These are phyloP conservation scores for Chloroceryle aenea DNA, from an alignment of 2,113 vertebrate species.

Conservation along the genomic window DNA sequence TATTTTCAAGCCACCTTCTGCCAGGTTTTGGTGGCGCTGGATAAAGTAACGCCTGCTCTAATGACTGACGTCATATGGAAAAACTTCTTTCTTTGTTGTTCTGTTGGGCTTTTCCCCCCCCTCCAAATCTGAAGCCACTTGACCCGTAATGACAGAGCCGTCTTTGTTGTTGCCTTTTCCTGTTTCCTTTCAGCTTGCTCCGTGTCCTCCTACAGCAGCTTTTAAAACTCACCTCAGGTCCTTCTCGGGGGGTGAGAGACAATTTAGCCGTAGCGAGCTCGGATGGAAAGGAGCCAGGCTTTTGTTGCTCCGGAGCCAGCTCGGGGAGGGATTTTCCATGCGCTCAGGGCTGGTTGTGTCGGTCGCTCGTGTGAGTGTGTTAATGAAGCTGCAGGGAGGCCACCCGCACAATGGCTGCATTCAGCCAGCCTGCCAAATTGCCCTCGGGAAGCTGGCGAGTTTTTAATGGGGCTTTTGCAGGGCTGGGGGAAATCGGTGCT, in stretches of 20 bases:
- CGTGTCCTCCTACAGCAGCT: neutral
- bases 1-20: neutral
- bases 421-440: constrained; percentile 30
- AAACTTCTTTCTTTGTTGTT: neutral
- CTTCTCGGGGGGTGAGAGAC: neutral
- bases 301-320: neutral
- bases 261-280: neutral
- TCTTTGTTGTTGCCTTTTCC: constrained; percentile 33
- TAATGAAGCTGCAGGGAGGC: constrained; percentile 40
- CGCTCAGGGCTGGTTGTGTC: neutral
- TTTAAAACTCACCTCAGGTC: constrained; percentile 40
- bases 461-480: neutral
- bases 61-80: neutral
- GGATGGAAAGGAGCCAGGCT: neutral
- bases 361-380: neutral
- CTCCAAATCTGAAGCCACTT: neutral
- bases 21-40: neutral
- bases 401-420: constrained; percentile 6
- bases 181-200: neutral
- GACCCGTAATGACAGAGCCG: neutral
- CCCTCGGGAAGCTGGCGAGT: neutral
- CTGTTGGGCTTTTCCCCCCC: too few species aligned
- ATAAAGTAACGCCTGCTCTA: neutral
- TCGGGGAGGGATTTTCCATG: neutral
- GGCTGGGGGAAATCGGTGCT: neutral